Evolutionary conservation across 2,797 vertebrate genomes (phyloP).

Genomic region (Pseudochaenichthys georgianus): DNA sequence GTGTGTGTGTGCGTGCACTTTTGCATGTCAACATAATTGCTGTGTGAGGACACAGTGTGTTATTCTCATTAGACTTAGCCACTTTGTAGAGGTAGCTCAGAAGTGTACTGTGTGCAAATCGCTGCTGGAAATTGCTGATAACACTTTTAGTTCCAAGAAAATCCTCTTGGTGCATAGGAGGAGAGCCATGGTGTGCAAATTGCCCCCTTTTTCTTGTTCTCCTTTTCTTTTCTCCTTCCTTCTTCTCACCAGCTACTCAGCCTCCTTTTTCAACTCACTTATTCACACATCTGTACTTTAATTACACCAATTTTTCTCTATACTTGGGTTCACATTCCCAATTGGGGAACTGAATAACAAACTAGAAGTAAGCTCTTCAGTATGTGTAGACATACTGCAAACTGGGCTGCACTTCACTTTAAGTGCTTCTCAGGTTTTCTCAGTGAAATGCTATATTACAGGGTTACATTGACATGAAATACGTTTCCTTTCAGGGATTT

Average conservation of each 20-base stretch:
- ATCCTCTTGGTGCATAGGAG: constrained; percentile 28
- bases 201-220: not conserved
- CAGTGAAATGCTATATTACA: constrained; percentile 40
- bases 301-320: constrained; percentile 8
- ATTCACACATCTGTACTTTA: constrained; percentile 5
- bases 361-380: not conserved
- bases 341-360: not conserved
- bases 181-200: constrained; percentile 17
- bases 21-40: not conserved
- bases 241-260: not conserved
- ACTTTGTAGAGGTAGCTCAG: constrained; percentile 19
- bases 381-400: constrained; percentile 5
- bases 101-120: constrained; percentile 26
- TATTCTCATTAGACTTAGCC: constrained; percentile 19
- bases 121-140: constrained; percentile 47
- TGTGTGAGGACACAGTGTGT: constrained; percentile 22
- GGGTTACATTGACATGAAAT: constrained; percentile 21
- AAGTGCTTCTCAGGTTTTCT: constrained; percentile 40
- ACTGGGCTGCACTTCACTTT: constrained; percentile 11
- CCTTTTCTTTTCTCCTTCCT: not conserved
- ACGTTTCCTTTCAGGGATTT: constrained; percentile 18
- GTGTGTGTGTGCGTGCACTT: not conserved
- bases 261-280: not conserved
- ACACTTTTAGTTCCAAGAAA: constrained; percentile 33
- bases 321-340: not conserved